Percentiles rank a stretch among this genome's conserved stretches.
Conservation (phyloP, 2,888 invertebrate genomes). For the Pyrocoelia pectoralis region DNA sequence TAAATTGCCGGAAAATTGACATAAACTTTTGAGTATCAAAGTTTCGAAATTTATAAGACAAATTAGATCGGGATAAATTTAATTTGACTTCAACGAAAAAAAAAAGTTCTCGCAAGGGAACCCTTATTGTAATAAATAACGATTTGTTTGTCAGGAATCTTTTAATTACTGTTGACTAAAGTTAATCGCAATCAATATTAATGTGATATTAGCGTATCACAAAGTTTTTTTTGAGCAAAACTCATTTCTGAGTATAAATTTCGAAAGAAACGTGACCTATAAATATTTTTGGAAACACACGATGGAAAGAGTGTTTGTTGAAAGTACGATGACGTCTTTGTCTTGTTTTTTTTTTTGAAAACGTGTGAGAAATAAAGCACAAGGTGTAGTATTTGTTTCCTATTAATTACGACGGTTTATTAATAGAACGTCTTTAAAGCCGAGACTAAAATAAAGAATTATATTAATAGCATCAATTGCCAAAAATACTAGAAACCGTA, state of each 20-base stretch:
- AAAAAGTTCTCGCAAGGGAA: too few species aligned
- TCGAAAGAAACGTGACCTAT: slow-evolving; percentile 6
- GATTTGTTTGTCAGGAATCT: too few species aligned
- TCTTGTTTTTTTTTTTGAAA: neutral
- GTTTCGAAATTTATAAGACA: too few species aligned
- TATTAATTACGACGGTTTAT: slow-evolving; percentile 18
- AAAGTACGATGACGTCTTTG: slow-evolving; percentile 5
- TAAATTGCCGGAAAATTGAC: too few species aligned
- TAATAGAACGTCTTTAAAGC: slow-evolving; percentile 19
- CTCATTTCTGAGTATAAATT: neutral
- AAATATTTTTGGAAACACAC: slow-evolving; percentile 5
- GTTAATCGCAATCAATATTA: too few species aligned
- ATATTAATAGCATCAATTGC: slow-evolving; percentile 44
- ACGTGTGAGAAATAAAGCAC: neutral
- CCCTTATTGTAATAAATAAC: too few species aligned
- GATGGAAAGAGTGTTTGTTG: neutral
- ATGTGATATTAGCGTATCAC: neutral
- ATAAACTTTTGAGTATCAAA: too few species aligned
- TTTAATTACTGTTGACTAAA: too few species aligned
- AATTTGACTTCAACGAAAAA: too few species aligned
- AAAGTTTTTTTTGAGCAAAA: neutral
- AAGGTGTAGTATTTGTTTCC: slow-evolving; percentile 16
- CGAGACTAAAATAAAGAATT: slow-evolving; percentile 12
- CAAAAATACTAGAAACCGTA: slow-evolving; percentile 46
- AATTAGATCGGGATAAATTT: too few species aligned